Percentiles rank a stretch among this genome's conserved stretches.
phyloP scores from a whole-genome alignment of 2,888 invertebrate genomes.

The Cremastobaeus sp. region DNA sequence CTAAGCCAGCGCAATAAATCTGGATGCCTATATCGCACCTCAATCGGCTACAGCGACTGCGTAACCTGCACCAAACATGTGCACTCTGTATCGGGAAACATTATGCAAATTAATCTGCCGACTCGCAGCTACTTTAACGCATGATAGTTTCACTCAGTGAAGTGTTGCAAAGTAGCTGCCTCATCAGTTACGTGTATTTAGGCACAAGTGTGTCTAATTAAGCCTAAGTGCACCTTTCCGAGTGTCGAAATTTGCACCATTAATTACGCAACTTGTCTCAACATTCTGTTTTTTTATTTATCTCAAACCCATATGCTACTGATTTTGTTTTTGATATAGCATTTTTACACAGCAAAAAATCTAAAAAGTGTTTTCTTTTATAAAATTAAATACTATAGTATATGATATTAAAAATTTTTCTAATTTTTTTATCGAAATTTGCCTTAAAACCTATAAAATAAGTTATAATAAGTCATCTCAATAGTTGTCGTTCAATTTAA shows the following conservation, averaged over 20 bases:
- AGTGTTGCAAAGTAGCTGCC: constrained; percentile 34
- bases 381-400: no score
- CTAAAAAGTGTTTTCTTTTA: no score
- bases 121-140: constrained; percentile 48
- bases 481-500: no score
- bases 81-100: constrained; percentile 35
- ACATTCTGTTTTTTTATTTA: no score
- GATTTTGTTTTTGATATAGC: no score
- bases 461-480: no score
- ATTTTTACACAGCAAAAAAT: no score
- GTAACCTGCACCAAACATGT: constrained; percentile 43
- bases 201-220: constrained; percentile 48
- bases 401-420: no score
- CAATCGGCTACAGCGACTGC: constrained; percentile 49
- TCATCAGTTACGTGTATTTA: constrained; percentile 46
- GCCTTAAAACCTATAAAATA: no score
- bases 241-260: constrained; percentile 26
- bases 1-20: constrained; percentile 49
- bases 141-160: constrained; percentile 22
- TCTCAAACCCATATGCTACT: no score
- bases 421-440: no score
- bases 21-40: constrained; percentile 44
- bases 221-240: constrained; percentile 25
- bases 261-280: no score
- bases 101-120: constrained; percentile 57